A percentile compares a stretch with the other conserved stretches of the same genome.
Evolutionary conservation across 2,888 invertebrate genomes (phyloP).

Genomic region (Campoletis raptor): DNA sequence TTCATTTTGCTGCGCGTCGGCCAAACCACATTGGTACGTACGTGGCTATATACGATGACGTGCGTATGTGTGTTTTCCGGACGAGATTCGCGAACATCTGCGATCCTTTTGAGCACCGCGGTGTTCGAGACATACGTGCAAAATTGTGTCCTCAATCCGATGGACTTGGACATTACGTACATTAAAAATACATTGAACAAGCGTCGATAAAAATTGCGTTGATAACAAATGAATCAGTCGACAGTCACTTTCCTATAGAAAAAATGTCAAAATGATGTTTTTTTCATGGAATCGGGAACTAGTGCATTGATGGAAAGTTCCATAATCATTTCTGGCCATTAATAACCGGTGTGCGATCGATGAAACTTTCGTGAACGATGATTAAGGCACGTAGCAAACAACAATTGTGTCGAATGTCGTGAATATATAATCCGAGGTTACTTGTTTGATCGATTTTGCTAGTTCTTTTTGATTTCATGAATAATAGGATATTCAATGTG

Average conservation of each 20-base stretch:
- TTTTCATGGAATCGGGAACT: neutral
- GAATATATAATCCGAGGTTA: neutral
- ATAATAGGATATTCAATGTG: neutral
- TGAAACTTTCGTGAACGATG: neutral
- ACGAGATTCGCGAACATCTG: constrained; percentile 50
- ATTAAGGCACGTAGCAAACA: neutral
- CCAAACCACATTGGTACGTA: constrained; percentile 45
- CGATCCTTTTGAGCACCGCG: constrained; percentile 43
- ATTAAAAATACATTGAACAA: neutral
- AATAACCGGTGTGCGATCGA: neutral
- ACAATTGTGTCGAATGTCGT: neutral
- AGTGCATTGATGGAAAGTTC: neutral
- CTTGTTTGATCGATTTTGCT: neutral
- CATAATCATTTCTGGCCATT: neutral
- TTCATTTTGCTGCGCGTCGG: constrained; percentile 62
- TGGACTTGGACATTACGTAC: neutral
- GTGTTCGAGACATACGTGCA: constrained; percentile 51
- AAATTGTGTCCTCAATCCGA: constrained; percentile 13
- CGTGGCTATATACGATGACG: constrained; percentile 31
- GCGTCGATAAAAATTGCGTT: neutral
- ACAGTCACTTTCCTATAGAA: neutral
- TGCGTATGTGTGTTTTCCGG: constrained; percentile 20
- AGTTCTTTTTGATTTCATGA: neutral
- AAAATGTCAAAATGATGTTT: neutral
- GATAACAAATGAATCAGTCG: neutral